Evolutionary conservation across 2,888 invertebrate species (phyloP), one percentile per base, ranked within the genome.

Genomic region (Cremastinae sp.): DNA sequence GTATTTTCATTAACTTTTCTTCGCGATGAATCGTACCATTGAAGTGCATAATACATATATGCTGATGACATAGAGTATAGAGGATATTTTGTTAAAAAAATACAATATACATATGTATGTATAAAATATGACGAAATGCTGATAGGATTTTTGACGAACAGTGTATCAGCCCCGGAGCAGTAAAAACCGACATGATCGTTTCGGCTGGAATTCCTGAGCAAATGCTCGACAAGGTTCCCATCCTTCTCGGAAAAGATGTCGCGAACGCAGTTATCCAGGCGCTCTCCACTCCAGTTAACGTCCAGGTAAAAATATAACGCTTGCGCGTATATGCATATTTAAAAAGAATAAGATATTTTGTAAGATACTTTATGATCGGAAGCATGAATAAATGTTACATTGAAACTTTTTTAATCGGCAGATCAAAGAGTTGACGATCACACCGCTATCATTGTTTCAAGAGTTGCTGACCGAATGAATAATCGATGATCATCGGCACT

Each of bases 91-190:
- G n/a, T n/a, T n/a, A n/a, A n/a, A n/a, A n/a, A n/a, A n/a, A n/a
- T n/a, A n/a, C n/a, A n/a, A n/a, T n/a, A n/a, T n/a, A n/a, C n/a
- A n/a, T n/a, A n/a, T n/a, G n/a, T n/a, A n/a, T n/a, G n/a, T n/a
- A n/a, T n/a, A n/a, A n/a, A n/a, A n/a, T n/a, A n/a, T n/a, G n/a
- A n/a, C n/a, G n/a, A n/a, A n/a, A n/a, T n/a, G n/a, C n/a, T n/a
- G n/a, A n/a, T n/a, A n/a, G n/a, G 7, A 53, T 51, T 4, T 62
- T 51, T 28, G 2, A 5, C 28, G 28, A 28, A 28, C 71, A 90
- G 90, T 88, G 85, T 53, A 80, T 90, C 51, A 89, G 88, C 58
- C 90, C 90, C 0, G 89, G 88, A 9, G 75, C 81, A 0, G 89
- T 90, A 0, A 74, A 78, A 3, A 89, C 90, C 0, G 85, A 86